Evolutionary conservation across 2,113 vertebrate genomes (phyloP).

Genomic region (Perca flavescens): DNA sequence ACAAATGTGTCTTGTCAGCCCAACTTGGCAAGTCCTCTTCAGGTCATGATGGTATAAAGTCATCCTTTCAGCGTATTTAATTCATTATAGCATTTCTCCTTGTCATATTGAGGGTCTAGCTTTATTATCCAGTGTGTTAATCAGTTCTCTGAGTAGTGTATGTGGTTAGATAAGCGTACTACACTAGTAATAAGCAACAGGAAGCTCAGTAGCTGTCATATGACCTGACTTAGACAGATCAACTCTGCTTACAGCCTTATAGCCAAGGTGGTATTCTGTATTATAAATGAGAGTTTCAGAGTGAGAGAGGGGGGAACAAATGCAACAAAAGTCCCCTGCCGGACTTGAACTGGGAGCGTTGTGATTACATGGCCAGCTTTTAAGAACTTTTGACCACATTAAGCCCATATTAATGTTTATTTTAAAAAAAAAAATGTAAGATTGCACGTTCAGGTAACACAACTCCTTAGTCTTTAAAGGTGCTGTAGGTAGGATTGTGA

Average conservation of each 20-base stretch:
- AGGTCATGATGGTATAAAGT: too few species aligned
- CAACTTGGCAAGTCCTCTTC: too few species aligned
- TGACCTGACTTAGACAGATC: constrained; percentile 12
- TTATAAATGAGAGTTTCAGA: too few species aligned
- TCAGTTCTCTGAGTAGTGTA: neutral
- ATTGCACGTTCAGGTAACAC: neutral
- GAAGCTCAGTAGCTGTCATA: constrained; percentile 11
- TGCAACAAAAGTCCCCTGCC: neutral
- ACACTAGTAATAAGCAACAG: neutral
- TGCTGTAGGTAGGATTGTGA: too few species aligned
- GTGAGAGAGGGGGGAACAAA: too few species aligned
- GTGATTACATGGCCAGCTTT: neutral
- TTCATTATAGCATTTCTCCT: neutral
- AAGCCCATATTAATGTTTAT: neutral
- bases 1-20: too few species aligned
- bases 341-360: neutral
- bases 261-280: neutral
- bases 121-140: neutral
- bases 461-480: neutral
- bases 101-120: neutral
- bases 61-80: too few species aligned
- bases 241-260: neutral
- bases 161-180: neutral
- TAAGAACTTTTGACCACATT: neutral
- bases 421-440: too few species aligned